Evolutionary conservation across 2,888 invertebrate species (phyloP), one percentile per base, ranked within the genome.

Genomic region (Protophormia terraenovae): DNA sequence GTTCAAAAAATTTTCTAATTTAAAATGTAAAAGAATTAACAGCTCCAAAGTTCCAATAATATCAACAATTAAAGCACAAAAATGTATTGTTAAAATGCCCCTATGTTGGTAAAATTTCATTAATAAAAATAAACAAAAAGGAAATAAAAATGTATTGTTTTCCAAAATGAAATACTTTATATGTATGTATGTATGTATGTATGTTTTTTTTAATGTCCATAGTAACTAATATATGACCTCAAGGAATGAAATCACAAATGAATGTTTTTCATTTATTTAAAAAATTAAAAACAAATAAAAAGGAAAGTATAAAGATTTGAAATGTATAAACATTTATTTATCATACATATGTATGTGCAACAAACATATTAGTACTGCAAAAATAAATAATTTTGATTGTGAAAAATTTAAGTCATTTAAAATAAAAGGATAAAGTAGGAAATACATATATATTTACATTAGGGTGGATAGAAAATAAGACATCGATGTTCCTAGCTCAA

Each of bases 141-240:
- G 10, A 32, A 60, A 35, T 12, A 60, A 19, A 62, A 22, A 19
- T 19, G 2, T 27, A 55, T 67, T 67, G n/a, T 29, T 16, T 67
- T n/a, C 6, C 14, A 14, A 22, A n/a, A 14, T 53, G 3, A 12
- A 73, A 60, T 60, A 41, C n/a, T n/a, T n/a, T n/a, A n/a, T n/a
- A n/a, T n/a, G n/a, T n/a, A n/a, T n/a, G n/a, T n/a, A n/a, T n/a
- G n/a, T n/a, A n/a, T n/a, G n/a, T n/a, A n/a, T n/a, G n/a, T n/a
- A n/a, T n/a, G n/a, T n/a, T n/a, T n/a, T 50, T 53, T 35, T 3
- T 41, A 29, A 50, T 50, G 62, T 64, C 19, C 50, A 75, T 27
- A 75, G 47, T 35, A 38, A 62, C 50, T 50, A 50, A 53, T 75
- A 50, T 62, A 50, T 75, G 22, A 35, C 75, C 64, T 35, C 62